phyloP scores from a whole-genome alignment of 2,888 invertebrate genomes.

The Stenodema calcarata region DNA sequence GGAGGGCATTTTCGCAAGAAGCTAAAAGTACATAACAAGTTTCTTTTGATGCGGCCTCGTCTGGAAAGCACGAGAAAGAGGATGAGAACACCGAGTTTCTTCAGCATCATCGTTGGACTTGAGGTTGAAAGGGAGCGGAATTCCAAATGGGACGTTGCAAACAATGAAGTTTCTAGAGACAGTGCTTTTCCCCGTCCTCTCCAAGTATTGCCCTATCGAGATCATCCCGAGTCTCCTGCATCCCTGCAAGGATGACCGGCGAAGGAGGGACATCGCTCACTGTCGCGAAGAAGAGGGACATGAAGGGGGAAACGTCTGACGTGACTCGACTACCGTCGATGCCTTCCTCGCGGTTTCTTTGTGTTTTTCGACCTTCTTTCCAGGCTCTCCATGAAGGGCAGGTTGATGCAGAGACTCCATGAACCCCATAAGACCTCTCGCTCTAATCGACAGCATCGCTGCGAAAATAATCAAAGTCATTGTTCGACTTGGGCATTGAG shows the following conservation, averaged over 20 bases:
- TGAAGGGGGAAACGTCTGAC: not conserved
- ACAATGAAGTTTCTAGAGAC: conserved; percentile 8
- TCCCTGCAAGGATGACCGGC: not conserved
- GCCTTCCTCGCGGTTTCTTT: not conserved
- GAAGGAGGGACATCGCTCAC: not conserved
- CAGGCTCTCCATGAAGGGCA: not conserved
- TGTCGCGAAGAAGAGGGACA: not conserved
- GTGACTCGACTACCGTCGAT: conserved; percentile 9
- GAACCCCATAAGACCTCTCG: no score
- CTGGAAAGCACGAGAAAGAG: not conserved
- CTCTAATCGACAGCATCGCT: no score
- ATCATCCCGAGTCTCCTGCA: not conserved
- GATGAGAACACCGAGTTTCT: not conserved
- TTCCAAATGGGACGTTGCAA: not conserved
- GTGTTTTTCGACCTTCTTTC: not conserved
- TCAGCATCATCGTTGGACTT: not conserved
- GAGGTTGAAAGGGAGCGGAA: conserved; percentile 14
- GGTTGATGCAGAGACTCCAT: not conserved
- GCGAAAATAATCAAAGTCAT: no score
- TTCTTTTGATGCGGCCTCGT: not conserved
- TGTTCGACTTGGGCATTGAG: no score
- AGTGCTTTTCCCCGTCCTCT: not conserved
- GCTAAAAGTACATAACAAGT: not conserved
- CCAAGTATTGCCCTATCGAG: not conserved
- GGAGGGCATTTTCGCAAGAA: not conserved